These are phyloP conservation scores for Graptemys geographica DNA, from an alignment of 2,797 vertebrate species.

Conservation along the genomic window DNA sequence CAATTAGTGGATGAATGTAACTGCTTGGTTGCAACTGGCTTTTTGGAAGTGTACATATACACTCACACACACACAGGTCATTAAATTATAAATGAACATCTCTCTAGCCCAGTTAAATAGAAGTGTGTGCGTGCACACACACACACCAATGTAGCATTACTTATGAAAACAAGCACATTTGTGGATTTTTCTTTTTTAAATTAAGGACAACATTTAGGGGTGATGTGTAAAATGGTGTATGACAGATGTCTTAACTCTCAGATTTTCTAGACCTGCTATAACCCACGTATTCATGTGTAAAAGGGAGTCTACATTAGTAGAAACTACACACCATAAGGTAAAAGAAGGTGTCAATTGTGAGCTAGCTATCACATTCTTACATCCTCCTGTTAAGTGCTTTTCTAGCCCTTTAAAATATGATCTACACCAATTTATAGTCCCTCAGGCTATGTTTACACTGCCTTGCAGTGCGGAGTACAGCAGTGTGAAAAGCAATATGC, in stretches of 20 bases:
- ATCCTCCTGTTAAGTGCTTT: not conserved
- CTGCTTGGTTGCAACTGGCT: slow-evolving; percentile 63
- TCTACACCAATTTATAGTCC: slow-evolving; percentile 6
- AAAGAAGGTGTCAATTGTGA: not conserved
- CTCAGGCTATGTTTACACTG: not conserved
- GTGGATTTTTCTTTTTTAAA: not conserved
- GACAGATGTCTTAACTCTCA: not conserved
- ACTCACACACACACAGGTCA: slow-evolving; percentile 27
- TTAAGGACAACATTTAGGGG: not conserved
- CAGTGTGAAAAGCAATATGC: not conserved
- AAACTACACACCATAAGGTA: not conserved
- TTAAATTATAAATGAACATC: slow-evolving; percentile 46
- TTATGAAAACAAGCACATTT: slow-evolving; percentile 24
- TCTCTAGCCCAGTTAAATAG: slow-evolving; percentile 31
- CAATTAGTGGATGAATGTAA: slow-evolving; percentile 53
- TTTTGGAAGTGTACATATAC: slow-evolving; percentile 30
- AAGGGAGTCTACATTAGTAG: not conserved
- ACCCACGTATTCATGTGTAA: not conserved
- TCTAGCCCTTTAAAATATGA: slow-evolving; percentile 9
- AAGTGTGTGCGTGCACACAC: not conserved
- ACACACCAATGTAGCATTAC: slow-evolving; percentile 17
- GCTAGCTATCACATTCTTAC: not conserved
- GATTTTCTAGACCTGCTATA: not conserved
- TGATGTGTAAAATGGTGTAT: not conserved
- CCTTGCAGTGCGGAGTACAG: not conserved